Base-by-base conservation (phyloP, 2,888 invertebrate species). In the Campoplex capitator region DNA sequence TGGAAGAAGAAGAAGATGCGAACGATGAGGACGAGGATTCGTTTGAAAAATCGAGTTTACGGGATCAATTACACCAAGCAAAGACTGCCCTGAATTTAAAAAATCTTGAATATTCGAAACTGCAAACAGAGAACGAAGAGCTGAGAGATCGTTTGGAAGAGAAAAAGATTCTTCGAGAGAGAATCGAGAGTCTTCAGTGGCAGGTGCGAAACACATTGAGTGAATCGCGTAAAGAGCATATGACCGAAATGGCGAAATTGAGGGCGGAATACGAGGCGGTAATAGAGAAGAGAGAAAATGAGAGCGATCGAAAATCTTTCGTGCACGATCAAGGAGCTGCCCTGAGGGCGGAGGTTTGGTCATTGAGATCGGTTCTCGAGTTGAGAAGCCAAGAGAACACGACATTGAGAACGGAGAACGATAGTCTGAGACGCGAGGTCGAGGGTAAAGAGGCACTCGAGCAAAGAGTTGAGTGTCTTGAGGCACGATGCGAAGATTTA, bases 401-500 rank as follows among this genome's bases (percentile, higher is more conserved):
- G 0, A 96, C 97, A 28, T 95, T 99, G 73, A 96, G 97, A 70
- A 96, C 96, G 91, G 96, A 97, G 83, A 96, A 97, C 83, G 96
- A 96, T 38, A 96, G 97, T 90, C 95, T 97, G 78, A 95, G 96
- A 65, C 96, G 96, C 45, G 97, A 97, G 92, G 96, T 97, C 18
- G 98, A 98, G 91, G 96, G 97, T 83, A 96, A 98, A 88, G 96
- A 96, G 32, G 95, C 96, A 0, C 96, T 97, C 0, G 96, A 97
- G 93, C 97, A 97, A 54, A 97, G 97, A 89, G 96, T 97, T n/a
- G 96, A 97, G 35, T 95, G 97, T 0, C 95, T 98, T 51, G 96
- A 97, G 76, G 97, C 98, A 86, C 96, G 97, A 85, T 97, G 98
- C 78, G 98, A 98, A 94, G 98, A 99, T 95, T 95, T 99, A 81